Evolutionary conservation across 2,113 vertebrate species (phyloP), one percentile per base, ranked within the genome.

Genomic region (Mellivora capensis): DNA sequence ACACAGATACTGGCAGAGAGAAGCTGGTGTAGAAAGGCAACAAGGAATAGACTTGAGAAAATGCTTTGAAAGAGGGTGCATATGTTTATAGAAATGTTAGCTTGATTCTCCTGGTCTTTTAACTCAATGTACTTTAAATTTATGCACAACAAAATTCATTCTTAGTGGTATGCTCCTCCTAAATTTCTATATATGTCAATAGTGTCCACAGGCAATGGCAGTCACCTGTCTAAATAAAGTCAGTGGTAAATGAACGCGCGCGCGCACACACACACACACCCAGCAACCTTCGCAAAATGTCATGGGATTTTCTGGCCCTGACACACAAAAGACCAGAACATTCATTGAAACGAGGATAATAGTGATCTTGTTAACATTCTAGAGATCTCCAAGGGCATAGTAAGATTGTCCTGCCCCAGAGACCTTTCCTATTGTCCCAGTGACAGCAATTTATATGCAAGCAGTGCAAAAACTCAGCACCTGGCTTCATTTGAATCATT

Each of bases 341-440:
- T 47, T 90, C 94, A 85, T 93, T 97, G 94, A 94, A 96, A 86
- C 96, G 71, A 94, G 92, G 42, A 96, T 91, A 97, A 95, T 98
- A 82, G 95, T 91, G 92, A 88, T 96, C 95, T 93, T 97, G 97
- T 97, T 97, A 97, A 97, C 96, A 97, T 97, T 96, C 92, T 77
- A 64, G 97, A 94, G 94, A 76, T 97, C 95, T 97, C 96, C 97
- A 96, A 97, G 97, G 95, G 61, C 95, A 89, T 4, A 94, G 90
- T 44, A 72, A 95, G 95, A 97, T 94, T 94, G 90, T 95, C 93
- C 52, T 42, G n/a, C 97, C 90, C 95, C 77, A 94, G 96, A 89
- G 98, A 97, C 82, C 52, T 83, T 71, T 61, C 31, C 96, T 64
- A 89, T 97, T 98, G 96, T 98, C 77, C 87, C 49, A n/a, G 10